Percentiles rank a stretch among this genome's conserved stretches.
Conservation (phyloP, 23 tunicate species). For the Trididemnum miniatum region DNA sequence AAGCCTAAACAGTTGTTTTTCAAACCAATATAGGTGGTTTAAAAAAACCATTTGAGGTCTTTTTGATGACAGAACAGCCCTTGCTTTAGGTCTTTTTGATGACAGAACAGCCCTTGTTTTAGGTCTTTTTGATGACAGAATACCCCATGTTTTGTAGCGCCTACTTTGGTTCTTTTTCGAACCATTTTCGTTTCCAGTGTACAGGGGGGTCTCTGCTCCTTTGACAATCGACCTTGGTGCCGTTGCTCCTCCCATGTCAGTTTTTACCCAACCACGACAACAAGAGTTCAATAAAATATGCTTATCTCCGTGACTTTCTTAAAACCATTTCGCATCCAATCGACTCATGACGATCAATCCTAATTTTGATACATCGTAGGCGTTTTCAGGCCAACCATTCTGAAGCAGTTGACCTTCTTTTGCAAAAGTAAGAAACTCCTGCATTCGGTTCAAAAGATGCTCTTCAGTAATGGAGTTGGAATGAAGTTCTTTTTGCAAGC, state of each 20-base stretch:
- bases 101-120: too few species aligned
- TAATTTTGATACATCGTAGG: slow-evolving; percentile 68
- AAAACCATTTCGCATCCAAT: slow-evolving; percentile 28
- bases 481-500: slow-evolving; percentile 37
- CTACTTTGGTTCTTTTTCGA: too few species aligned
- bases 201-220: slow-evolving; percentile 58
- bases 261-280: slow-evolving; percentile 73
- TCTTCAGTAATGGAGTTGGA: slow-evolving; percentile 51
- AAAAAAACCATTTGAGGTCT: too few species aligned
- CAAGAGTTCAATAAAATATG: slow-evolving; percentile 57
- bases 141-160: too few species aligned
- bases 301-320: slow-evolving; percentile 4
- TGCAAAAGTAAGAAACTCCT: slow-evolving; percentile 39
- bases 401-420: slow-evolving; percentile 14
- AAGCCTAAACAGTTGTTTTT: too few species aligned
- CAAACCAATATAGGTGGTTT: too few species aligned
- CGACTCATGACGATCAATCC: slow-evolving; percentile 47
- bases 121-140: too few species aligned
- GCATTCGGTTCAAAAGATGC: slow-evolving; percentile 26
- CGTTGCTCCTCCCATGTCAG: slow-evolving; percentile 61
- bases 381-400: slow-evolving; percentile 34
- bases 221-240: slow-evolving; percentile 54
- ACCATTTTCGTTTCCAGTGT: too few species aligned
- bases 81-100: too few species aligned
- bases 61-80: too few species aligned